Conservation (phyloP, 2,888 invertebrate genomes). For the Aplocera efformata region DNA sequence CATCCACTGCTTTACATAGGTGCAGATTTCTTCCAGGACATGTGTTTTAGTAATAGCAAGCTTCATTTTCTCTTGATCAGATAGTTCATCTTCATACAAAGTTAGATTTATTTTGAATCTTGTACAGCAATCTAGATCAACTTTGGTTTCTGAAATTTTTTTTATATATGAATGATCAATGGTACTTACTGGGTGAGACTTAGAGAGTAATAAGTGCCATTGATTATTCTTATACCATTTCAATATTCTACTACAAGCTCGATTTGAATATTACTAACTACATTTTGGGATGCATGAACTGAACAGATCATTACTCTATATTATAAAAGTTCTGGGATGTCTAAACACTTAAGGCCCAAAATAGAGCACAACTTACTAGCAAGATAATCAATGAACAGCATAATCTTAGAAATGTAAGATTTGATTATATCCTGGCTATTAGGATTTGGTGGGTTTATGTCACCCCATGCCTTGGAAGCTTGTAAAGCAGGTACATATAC, state of each 20-base stretch:
- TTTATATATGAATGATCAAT: too few species aligned
- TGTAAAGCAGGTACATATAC: constrained; percentile 59
- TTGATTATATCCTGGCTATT: constrained; percentile 60
- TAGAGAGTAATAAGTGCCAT: too few species aligned
- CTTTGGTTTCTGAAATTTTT: constrained; percentile 82
- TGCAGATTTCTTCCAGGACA: constrained; percentile 82
- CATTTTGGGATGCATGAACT: too few species aligned
- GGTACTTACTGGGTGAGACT: too few species aligned
- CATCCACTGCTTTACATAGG: constrained; percentile 84
- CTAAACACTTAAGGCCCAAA: too few species aligned
- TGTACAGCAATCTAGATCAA: constrained; percentile 82
- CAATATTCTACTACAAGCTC: too few species aligned
- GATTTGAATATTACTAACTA: too few species aligned
- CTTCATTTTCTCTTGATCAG: constrained; percentile 80
- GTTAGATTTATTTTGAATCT: constrained; percentile 80
- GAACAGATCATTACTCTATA: too few species aligned
- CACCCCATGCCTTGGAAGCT: constrained; percentile 63
- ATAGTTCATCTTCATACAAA: constrained; percentile 80
- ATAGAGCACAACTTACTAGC: constrained; percentile 59
- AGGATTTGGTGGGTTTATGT: constrained; percentile 70
- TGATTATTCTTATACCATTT: too few species aligned
- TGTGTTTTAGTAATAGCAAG: constrained; percentile 79
- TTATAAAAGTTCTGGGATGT: too few species aligned
- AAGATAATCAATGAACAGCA: constrained; percentile 67
- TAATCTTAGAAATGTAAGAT: constrained; percentile 61